phyloP scores from a whole-genome alignment of 2,113 vertebrate genomes.

The Calidris pugnax region DNA sequence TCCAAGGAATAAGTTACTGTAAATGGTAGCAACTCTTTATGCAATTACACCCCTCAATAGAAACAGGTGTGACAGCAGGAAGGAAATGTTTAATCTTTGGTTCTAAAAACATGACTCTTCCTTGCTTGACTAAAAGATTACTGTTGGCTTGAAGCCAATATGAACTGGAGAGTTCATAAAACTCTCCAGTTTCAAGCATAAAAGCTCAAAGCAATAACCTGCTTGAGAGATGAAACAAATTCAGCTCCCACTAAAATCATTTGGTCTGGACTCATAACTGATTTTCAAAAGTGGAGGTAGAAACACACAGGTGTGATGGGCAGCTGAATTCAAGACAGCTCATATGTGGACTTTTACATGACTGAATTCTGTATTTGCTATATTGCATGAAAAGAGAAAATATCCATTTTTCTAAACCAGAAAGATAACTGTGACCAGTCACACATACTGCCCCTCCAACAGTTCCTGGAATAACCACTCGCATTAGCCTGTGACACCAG shows the following conservation, averaged over 20 bases:
- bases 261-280: neutral
- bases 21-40: neutral
- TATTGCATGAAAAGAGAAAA: neutral
- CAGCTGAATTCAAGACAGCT: neutral
- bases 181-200: neutral
- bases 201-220: neutral
- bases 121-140: neutral
- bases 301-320: neutral
- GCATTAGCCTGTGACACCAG: neutral
- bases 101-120: neutral
- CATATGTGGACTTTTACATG: fast-evolving
- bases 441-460: neutral
- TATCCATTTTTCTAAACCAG: neutral
- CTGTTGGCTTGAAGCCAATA: neutral
- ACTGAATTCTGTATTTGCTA: neutral
- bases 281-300: neutral
- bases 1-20: neutral
- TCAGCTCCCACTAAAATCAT: neutral
- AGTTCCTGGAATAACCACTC: neutral
- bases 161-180: neutral
- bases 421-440: neutral
- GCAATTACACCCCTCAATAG: neutral
- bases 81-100: slow-evolving; percentile 1
- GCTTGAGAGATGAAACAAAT: neutral
- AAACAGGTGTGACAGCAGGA: slow-evolving; percentile 20